Evolutionary conservation across 2,888 invertebrate species (phyloP), one percentile per base, ranked within the genome.

Genomic region (Celastrina argiolus): DNA sequence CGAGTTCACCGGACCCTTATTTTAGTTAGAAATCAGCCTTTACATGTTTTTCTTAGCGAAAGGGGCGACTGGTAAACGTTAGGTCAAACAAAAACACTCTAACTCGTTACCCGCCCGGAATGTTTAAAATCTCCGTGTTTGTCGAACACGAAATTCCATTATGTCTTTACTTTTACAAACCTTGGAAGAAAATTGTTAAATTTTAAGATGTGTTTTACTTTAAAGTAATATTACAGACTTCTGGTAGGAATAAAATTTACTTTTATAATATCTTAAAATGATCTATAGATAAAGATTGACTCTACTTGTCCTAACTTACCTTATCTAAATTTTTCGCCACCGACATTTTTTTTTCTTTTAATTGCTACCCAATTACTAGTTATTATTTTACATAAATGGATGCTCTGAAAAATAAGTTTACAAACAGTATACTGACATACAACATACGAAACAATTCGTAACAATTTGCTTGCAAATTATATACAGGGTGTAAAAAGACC

Each of bases 1-100:
- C 22, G 22, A 26, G 22, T 51, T 51, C 51, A 16, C 22, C 26
- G 14, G 51, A 22, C 51, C 22, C 51, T 51, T 51, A 51, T 51
- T 51, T 51, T 51, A 51, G 51, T 51, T 51, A 51, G 5, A 51
- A 51, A 51, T 51, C 51, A 51, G 51, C 51, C 51, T 51, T 45
- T 45, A 45, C 51, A 51, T 51, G 51, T 51, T 51, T 51, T 51
- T 51, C 51, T 51, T 51, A 26, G 51, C 22, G 51, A 22, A 26
- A 51, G 51, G 51, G 51, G 51, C 51, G 51, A 51, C 51, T 26
- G 51, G 51, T 51, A 51, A 51, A 51, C 22, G 51, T 51, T 51
- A 51, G 51, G 51, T 51, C 51, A 51, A 51, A 51, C 22, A 51
- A 51, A 51, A 51, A 26, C 51, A 51, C 51, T 51, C 51, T 51